Percentiles rank a stretch among this genome's conserved stretches.
These are phyloP conservation scores for Todus mexicanus DNA, from an alignment of 2,797 vertebrate genomes.

Conservation along the genomic window DNA sequence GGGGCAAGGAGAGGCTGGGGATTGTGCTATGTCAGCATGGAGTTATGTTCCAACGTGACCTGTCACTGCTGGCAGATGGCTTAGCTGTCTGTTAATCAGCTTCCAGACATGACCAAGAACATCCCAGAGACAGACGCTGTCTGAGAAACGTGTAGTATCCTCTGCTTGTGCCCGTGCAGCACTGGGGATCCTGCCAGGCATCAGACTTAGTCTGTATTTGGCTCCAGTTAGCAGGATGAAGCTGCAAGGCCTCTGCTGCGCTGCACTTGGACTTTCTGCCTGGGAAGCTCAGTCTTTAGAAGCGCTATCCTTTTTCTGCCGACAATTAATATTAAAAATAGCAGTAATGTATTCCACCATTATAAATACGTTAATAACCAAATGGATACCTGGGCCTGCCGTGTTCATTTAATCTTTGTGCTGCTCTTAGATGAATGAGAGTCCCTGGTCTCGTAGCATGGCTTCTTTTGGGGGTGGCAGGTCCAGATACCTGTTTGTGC, in stretches of 20 bases:
- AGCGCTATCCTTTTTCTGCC: neutral
- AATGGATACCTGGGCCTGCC: neutral
- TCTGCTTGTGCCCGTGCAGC: neutral
- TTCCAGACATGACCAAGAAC: neutral
- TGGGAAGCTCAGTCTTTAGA: neutral
- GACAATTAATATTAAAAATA: neutral
- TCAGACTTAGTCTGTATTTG: neutral
- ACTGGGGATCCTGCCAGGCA: neutral
- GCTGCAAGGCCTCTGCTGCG: neutral
- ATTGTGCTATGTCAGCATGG: neutral
- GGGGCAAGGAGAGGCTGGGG: neutral
- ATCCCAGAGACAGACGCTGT: neutral
- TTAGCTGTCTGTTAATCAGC: neutral
- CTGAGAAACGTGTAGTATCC: neutral
- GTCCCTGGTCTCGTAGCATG: neutral
- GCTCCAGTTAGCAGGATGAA: accelerated
- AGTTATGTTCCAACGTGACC: neutral
- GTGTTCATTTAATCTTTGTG: neutral
- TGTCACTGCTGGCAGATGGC: neutral
- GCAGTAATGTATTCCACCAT: neutral
- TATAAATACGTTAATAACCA: neutral
- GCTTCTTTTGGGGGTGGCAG: neutral
- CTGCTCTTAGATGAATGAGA: neutral
- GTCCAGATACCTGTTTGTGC: neutral
- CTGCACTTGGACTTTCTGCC: neutral